Evolutionary conservation across 2,113 vertebrate species (phyloP), one percentile per base, ranked within the genome.

Genomic region (Puntigrus tetrazona): DNA sequence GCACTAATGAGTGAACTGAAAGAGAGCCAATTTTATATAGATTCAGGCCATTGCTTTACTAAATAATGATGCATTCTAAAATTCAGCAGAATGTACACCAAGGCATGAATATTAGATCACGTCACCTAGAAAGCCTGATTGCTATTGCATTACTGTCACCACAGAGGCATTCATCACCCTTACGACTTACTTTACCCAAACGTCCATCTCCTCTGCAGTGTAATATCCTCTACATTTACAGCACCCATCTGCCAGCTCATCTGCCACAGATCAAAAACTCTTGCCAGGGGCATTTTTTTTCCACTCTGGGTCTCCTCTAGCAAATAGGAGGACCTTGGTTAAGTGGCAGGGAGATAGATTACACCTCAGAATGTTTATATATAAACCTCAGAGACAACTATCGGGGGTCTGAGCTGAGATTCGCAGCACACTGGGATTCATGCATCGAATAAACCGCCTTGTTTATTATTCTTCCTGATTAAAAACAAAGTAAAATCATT

Each of bases 221-320:
- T 52, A 81, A 75, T 36, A 20, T 14, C 27, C n/a, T 41, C 25
- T 31, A 61, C 31, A 52, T 63, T 52, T 65, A 50, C 50, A 9
- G 41, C 31, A 16, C 34, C 67, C 57, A 22, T 41, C 36, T 70
- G 25, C 50, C 5, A 27, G 10, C 70, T 81, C 70, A 85, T 86
- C 57, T 41, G 80, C 18, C 67, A 55, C 74, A 43, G 61, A 67
- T 36, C 25, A 10, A 13, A 27, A n/a, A 52, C 61, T 63, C 25
- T 70, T 57, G 74, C 83, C 75, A 57, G 74, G n/a, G 74, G 73
- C 83, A 7, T 73, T 29, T 78, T 67, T 45, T 78, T 65, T 52
- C 36, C 38, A 75, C 38, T 75, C 25, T 0, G 8, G 38, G 31
- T 43, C 72, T 75, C 25, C 14, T 10, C 27, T 55, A 67, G 59